Evolutionary conservation across 2,888 invertebrate genomes (phyloP), one percentile per base, ranked within the genome.

Genomic region (Stenurella melanura): DNA sequence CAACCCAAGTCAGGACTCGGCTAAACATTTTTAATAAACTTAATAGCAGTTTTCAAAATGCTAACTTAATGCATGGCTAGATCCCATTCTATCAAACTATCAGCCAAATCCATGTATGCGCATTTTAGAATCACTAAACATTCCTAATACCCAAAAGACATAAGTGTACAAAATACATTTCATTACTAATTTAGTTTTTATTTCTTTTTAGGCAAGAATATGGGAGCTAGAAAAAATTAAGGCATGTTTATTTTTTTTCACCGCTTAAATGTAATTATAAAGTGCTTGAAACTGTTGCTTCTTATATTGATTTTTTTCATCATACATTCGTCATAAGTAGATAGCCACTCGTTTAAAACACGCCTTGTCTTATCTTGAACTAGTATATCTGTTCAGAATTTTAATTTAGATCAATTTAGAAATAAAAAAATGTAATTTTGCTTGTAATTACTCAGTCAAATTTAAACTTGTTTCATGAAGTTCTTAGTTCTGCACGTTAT

Each of bases 201-300:
- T 90, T 89, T 89, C 87, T 90, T 92, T 92, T 88, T 92, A 92
- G 92, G 92, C 90, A 85, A 90, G 90, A 89, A 90, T 92, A 89
- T 89, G 89, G 90, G 90, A 91, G 89, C 90, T 92, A 90, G 92
- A 91, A 89, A 90, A 89, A 89, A 89, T 90, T 88, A 92, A 92
- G 92, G 92, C 92, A 92, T 91, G 92, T 92, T 87, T 85, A 86
- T 89, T 88, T 83, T 34, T 80, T 84, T 71, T 82, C 54, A 71
- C 78, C 54, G 83, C 83, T 85, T 69, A 50, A 21, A 61, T 60
- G 7, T 56, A 17, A 61, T 34, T 61, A 71, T 21, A 61, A 50
- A 54, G 42, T 61, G 38, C 50, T 71, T 71, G 42, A 50, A 3
- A 19, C 1, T 50, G 21, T 69, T 38, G 69, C 69, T 69, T 69